Conservation (phyloP, 2,797 vertebrate genomes). For the Microctenopoma stevenorrisi region DNA sequence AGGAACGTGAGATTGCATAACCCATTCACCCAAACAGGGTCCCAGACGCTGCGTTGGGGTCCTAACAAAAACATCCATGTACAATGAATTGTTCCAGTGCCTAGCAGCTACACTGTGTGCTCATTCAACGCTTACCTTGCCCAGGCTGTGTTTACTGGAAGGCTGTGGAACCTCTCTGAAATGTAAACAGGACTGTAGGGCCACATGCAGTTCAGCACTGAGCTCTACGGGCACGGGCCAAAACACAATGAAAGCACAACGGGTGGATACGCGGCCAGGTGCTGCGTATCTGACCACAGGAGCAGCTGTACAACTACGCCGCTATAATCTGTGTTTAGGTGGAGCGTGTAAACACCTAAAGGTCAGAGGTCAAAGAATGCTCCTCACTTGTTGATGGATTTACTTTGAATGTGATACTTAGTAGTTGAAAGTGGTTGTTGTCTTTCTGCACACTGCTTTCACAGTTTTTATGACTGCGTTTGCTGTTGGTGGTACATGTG, state of each 20-base stretch:
- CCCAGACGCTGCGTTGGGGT: constrained; percentile 48
- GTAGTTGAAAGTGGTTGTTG: constrained; percentile 2
- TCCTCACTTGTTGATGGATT: constrained; percentile 24
- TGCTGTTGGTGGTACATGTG: too few relatives aligned
- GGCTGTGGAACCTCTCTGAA: constrained; percentile 63
- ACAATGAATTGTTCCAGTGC: constrained; percentile 43
- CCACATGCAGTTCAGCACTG: constrained; percentile 64
- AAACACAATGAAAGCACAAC: constrained; percentile 51
- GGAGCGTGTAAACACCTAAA: constrained; percentile 47
- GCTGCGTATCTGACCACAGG: constrained; percentile 56
- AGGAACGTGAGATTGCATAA: constrained; percentile 65
- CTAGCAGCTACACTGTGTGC: constrained; percentile 48
- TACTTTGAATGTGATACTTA: constrained; percentile 3
- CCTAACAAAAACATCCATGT: constrained; percentile 45
- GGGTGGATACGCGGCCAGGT: constrained; percentile 67
- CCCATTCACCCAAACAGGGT: constrained; percentile 43
- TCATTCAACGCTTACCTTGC: constrained; percentile 62
- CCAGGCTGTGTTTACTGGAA: constrained; percentile 70
- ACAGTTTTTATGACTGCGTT: neutral
- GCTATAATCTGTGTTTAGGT: constrained; percentile 52
- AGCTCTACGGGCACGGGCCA: constrained; percentile 35
- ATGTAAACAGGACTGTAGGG: constrained; percentile 75
- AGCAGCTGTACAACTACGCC: constrained; percentile 72
- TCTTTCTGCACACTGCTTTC: neutral
- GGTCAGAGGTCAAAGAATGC: constrained; percentile 57